These are phyloP conservation scores for Ophioninae sp. DNA, from an alignment of 2,888 invertebrate species.

Conservation along the genomic window DNA sequence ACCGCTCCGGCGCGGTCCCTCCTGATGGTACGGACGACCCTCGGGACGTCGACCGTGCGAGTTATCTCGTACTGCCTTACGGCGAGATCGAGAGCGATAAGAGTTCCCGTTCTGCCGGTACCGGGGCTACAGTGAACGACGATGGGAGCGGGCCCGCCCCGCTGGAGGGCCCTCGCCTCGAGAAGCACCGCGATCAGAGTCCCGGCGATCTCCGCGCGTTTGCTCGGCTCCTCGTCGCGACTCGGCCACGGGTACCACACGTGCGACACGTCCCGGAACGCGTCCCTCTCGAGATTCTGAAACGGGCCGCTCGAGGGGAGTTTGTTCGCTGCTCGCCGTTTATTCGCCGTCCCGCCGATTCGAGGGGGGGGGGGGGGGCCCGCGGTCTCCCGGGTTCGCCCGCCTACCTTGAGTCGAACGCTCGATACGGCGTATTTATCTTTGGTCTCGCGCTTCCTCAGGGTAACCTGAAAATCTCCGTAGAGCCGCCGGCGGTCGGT, in stretches of 20 bases:
- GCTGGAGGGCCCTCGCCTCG: slow-evolving; percentile 86
- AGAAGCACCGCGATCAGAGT: slow-evolving; percentile 93
- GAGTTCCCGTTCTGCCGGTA: slow-evolving; percentile 93
- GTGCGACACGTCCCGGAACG: slow-evolving; percentile 93
- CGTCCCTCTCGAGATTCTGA: slow-evolving; percentile 89
- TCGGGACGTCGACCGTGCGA: slow-evolving; percentile 92
- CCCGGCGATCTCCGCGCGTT: slow-evolving; percentile 89
- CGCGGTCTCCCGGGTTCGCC: no score
- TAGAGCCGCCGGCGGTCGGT: slow-evolving; percentile 93
- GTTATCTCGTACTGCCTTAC: slow-evolving; percentile 93
- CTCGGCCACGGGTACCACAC: slow-evolving; percentile 98
- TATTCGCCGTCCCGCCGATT: no score
- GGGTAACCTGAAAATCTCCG: slow-evolving; percentile 93
- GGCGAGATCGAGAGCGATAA: slow-evolving; percentile 93
- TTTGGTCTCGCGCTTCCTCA: slow-evolving; percentile 94
- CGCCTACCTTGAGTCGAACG: slow-evolving; percentile 89
- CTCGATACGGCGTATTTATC: slow-evolving; percentile 95
- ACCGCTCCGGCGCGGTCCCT: slow-evolving; percentile 94
- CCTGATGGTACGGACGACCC: slow-evolving; percentile 91
- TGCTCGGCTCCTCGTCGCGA: slow-evolving; percentile 80
- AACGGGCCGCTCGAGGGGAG: slow-evolving; percentile 64
- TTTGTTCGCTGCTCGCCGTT: not conserved
- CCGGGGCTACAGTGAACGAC: slow-evolving; percentile 94
- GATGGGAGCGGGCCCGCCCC: slow-evolving; percentile 86
- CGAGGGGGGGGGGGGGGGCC: no score